Conservation (phyloP, 2,888 invertebrate genomes). For the Cryptocheilus praepositus region DNA sequence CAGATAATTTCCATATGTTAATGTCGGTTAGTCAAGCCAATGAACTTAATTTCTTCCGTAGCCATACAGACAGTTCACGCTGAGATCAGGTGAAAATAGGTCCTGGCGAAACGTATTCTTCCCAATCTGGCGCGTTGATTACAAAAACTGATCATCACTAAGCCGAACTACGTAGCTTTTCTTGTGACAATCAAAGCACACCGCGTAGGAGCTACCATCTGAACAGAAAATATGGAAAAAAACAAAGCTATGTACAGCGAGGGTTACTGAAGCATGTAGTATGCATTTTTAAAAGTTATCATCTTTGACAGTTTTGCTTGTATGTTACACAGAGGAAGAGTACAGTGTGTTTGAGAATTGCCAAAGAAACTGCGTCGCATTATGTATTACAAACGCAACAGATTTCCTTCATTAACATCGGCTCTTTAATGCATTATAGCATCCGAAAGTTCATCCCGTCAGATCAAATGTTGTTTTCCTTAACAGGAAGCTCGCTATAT, state of each 20-base stretch:
- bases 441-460: no score
- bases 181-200: conserved; percentile 73
- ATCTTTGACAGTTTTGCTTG: no score
- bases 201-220: conserved; percentile 72
- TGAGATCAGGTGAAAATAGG: conserved; percentile 47
- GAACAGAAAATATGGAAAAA: conserved; percentile 71
- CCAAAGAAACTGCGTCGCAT: no score
- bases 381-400: no score
- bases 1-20: conserved; percentile 39
- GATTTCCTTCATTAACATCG: no score
- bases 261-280: conserved; percentile 52
- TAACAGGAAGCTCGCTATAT: no score
- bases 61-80: conserved; percentile 50
- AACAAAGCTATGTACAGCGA: conserved; percentile 67
- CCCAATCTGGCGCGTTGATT: conserved; percentile 54
- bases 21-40: conserved; percentile 56
- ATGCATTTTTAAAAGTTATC: no score
- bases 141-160: conserved; percentile 72
- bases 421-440: no score
- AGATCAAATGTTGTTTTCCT: no score
- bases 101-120: conserved; percentile 50
- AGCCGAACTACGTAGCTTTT: conserved; percentile 73
- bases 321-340: no score
- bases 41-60: conserved; percentile 47
- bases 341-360: no score